These are phyloP conservation scores for Silurus asotus DNA, from an alignment of 2,113 vertebrate species.

Conservation along the genomic window DNA sequence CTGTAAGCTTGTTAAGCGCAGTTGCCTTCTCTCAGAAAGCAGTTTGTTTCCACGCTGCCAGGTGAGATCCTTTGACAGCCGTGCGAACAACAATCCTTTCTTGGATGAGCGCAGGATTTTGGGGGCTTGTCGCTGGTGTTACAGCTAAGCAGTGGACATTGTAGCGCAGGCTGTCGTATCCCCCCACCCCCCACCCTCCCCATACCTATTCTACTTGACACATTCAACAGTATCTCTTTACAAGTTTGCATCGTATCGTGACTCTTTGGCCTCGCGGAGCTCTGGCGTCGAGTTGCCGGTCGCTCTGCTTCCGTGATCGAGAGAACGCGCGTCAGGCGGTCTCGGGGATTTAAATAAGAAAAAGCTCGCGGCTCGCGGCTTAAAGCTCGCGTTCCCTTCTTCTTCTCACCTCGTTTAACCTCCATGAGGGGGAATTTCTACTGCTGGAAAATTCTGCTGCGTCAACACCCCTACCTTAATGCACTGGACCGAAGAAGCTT, in stretches of 20 bases:
- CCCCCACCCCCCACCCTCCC: no score
- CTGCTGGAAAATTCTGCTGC: conserved; percentile 93
- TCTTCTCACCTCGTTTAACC: conserved; percentile 75
- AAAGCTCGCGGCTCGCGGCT: conserved; percentile 63
- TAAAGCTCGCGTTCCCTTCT: conserved; percentile 61
- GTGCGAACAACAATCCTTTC: conserved; percentile 49
- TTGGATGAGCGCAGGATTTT: conserved; percentile 21
- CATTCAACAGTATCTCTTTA: conserved; percentile 11
- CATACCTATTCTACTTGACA: background rate
- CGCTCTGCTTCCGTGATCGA: conserved; percentile 32
- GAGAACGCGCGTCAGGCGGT: conserved; percentile 36
- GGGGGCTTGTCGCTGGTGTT: conserved; percentile 28
- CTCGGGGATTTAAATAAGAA: conserved; percentile 62
- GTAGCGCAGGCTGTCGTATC: no score
- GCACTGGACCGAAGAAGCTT: conserved; percentile 75
- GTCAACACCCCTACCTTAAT: conserved; percentile 88
- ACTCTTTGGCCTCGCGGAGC: conserved; percentile 30
- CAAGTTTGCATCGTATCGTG: conserved; percentile 60
- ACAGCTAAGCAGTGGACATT: background rate
- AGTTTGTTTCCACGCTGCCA: conserved; percentile 63
- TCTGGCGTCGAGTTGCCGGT: conserved; percentile 45
- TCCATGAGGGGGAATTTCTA: conserved; percentile 87
- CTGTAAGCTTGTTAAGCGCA: conserved; percentile 58
- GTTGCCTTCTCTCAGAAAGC: conserved; percentile 29
- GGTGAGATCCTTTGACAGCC: conserved; percentile 60